A percentile compares a stretch with the other conserved stretches of the same genome.
Conservation (phyloP, 2,888 invertebrate species). For the Pimpla rufipes region DNA sequence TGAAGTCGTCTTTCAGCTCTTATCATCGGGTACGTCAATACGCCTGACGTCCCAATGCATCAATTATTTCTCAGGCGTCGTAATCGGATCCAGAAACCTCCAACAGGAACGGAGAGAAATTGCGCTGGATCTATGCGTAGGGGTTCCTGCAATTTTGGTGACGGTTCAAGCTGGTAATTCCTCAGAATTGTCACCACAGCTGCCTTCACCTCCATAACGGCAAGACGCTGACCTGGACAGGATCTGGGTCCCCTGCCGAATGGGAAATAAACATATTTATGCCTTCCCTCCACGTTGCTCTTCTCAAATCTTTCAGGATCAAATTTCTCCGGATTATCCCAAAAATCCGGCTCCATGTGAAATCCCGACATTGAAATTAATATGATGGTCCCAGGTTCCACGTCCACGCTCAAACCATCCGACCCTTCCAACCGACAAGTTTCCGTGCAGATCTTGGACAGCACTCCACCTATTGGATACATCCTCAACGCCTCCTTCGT, state of each 20-base stretch:
- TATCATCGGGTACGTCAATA: no score
- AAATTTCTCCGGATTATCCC: slow-evolving; percentile 65
- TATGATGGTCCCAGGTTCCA: slow-evolving; percentile 71
- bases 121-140: slow-evolving; percentile 59
- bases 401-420: slow-evolving; percentile 70
- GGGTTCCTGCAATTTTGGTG: slow-evolving; percentile 63
- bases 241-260: slow-evolving; percentile 68
- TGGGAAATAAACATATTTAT: slow-evolving; percentile 57
- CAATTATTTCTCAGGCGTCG: not conserved
- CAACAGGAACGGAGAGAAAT: slow-evolving; percentile 41
- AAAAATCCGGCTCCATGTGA: slow-evolving; percentile 66
- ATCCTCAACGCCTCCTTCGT: slow-evolving; percentile 75
- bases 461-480: slow-evolving; percentile 50
- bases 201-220: slow-evolving; percentile 61
- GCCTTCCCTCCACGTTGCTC: slow-evolving; percentile 27
- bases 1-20: not conserved
- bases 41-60: not conserved
- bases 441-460: slow-evolving; percentile 71
- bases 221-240: slow-evolving; percentile 67
- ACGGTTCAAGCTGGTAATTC: slow-evolving; percentile 61
- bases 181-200: slow-evolving; percentile 61
- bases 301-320: slow-evolving; percentile 68
- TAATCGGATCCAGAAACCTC: slow-evolving; percentile 62
- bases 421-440: slow-evolving; percentile 67
- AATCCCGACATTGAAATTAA: slow-evolving; percentile 67